A percentile compares a stretch with the other conserved stretches of the same genome.
phyloP scores from a whole-genome alignment of 2,113 vertebrate genomes.

The Hippocampus abdominalis region DNA sequence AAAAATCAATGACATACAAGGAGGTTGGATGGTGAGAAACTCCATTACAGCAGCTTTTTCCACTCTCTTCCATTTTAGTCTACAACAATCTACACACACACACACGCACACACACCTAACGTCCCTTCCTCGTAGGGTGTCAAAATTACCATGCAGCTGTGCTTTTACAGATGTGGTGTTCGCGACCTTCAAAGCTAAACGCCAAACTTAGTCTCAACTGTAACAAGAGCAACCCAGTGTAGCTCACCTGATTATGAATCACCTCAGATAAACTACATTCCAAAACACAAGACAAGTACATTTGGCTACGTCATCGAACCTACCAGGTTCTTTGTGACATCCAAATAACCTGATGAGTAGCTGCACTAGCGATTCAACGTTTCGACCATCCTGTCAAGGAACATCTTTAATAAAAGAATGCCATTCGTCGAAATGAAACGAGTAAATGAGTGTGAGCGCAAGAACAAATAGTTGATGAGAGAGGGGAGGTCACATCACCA shows the following conservation, averaged over 20 bases:
- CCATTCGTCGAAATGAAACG: too few species aligned
- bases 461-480: too few species aligned
- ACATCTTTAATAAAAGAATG: too few species aligned
- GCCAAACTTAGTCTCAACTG: constrained; percentile 20
- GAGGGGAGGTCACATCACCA: too few species aligned
- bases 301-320: too few species aligned
- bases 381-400: too few species aligned
- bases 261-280: neutral
- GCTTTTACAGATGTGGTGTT: constrained; percentile 65
- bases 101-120: constrained; percentile 23
- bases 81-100: constrained; percentile 19
- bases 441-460: too few species aligned
- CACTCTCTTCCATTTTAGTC: constrained; percentile 19
- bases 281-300: neutral
- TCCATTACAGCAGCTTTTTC: constrained; percentile 48
- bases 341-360: too few species aligned
- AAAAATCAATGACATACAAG: constrained; percentile 13
- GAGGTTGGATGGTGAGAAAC: constrained; percentile 28
- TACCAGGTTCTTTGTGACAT: too few species aligned
- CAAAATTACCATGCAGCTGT: constrained; percentile 61
- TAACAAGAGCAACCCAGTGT: constrained; percentile 1
- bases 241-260: neutral
- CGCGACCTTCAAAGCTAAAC: constrained; percentile 39
- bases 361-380: too few species aligned
- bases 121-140: constrained; percentile 45